Conservation (phyloP, 2,113 vertebrate species). For the Phylloscopus trochilus region DNA sequence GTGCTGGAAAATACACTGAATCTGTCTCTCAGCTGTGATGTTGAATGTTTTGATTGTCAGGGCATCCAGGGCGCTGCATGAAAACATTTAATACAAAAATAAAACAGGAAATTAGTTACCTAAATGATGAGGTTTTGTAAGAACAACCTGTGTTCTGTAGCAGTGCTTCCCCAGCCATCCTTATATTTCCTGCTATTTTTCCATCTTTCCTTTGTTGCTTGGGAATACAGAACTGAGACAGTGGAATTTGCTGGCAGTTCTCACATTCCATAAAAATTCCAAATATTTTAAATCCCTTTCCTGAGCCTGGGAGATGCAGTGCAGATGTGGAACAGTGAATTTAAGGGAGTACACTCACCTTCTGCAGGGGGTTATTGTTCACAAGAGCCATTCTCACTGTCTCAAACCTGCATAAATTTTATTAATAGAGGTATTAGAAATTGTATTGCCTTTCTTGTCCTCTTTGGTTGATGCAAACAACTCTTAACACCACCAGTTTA, state of each 20-base stretch:
- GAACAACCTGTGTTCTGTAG: background rate
- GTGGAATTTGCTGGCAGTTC: background rate
- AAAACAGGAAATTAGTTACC: background rate
- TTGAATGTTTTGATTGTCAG: background rate
- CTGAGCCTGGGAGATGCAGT: background rate
- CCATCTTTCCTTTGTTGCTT: background rate
- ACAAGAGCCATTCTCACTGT: background rate
- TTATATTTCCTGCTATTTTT: background rate
- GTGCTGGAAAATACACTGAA: background rate
- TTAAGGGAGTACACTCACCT: fast-evolving
- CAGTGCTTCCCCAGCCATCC: background rate
- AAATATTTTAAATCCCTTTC: background rate
- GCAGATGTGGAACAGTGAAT: background rate
- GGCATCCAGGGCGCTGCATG: background rate
- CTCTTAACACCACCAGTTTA: background rate
- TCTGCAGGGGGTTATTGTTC: background rate
- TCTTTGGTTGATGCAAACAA: background rate
- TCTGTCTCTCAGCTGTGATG: background rate
- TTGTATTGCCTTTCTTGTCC: background rate
- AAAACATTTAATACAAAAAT: background rate
- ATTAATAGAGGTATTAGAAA: background rate
- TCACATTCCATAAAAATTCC: background rate
- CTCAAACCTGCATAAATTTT: background rate
- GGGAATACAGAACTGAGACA: background rate
- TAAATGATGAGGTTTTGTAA: background rate